Evolutionary conservation across 2,113 vertebrate genomes (phyloP), one percentile per base, ranked within the genome.

Genomic region (Climacteris rufus): DNA sequence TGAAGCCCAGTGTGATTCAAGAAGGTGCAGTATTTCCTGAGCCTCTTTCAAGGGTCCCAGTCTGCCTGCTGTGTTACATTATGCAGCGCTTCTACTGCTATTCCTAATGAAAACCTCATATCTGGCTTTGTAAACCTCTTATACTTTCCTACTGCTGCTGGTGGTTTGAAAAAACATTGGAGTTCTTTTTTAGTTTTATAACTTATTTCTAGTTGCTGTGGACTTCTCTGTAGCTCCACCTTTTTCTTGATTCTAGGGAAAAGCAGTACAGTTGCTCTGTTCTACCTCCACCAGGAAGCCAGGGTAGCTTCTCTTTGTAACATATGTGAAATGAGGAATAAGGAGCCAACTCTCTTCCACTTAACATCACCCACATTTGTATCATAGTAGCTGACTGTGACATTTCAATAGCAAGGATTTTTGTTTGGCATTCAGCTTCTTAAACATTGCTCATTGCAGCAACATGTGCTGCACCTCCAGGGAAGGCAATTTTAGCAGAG

Each of bases 331-430:
- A 17, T 76, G 37, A 82, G 44, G 13, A 86, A 39, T 49, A 30
- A 64, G 39, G 23, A 94, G 44, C 61, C 83, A 87, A 2, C 14
- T 70, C 40, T 63, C 23, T 87, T 87, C 56, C 42, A 39, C 57
- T 64, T 79, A 49, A 21, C 35, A 35, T 76, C 92, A 93, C n/a
- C 49, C 37, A 72, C 49, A 47, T 86, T 83, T 89, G 15, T 91
- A 31, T 91, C 45, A 4, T 49, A 54, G 64, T 78, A 65, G 49
- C 63, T 69, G 88, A 70, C 76, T 83, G 35, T 86, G 93, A 71
- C 60, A 89, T 94, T 93, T 95, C 44, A 50, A 30, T n/a, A 94
- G 52, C 60, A 89, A 90, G 44, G 65, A 84, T 74, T 89, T 72
- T 77, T 89, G 23, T 60, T 91, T 79, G 53, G 63, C 74, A 68